Evolutionary conservation across 64 coral and sea anemone species (phyloP).

Genomic region (Actinia equina): DNA sequence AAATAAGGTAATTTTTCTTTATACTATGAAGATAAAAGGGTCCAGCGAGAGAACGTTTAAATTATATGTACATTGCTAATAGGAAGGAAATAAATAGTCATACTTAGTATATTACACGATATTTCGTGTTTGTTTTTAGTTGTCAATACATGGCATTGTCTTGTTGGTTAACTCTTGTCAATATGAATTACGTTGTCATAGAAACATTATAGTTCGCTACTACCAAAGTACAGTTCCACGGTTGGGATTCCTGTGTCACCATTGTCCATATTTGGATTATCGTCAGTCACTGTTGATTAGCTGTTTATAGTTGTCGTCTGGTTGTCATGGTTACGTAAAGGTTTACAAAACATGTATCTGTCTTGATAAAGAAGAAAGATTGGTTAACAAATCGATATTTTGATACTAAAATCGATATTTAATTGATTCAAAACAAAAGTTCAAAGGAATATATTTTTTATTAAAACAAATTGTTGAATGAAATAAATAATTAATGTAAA

Average conservation of each 20-base stretch:
- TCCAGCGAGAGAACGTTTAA: no score
- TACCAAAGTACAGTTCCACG: background rate
- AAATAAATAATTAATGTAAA: background rate
- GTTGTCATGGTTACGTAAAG: background rate
- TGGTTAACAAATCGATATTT: background rate
- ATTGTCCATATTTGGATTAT: background rate
- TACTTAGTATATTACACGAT: background rate
- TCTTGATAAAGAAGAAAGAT: background rate
- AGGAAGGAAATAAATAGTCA: no score
- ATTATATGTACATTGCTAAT: no score
- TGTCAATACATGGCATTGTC: background rate
- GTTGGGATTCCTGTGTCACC: background rate
- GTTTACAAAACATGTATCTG: slow-evolving; percentile 4
- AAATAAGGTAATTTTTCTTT: no score
- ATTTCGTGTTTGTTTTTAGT: background rate
- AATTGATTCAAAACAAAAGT: background rate
- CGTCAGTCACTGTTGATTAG: background rate
- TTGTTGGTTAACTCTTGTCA: background rate
- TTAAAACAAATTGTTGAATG: background rate
- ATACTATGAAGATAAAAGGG: no score
- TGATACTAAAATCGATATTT: background rate
- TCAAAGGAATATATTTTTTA: background rate
- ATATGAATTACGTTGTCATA: background rate
- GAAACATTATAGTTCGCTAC: background rate
- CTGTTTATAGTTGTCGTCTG: background rate